A percentile compares a stretch with the other conserved stretches of the same genome.
Evolutionary conservation across 2,888 invertebrate genomes (phyloP).

Genomic region (Cinara cedri): DNA sequence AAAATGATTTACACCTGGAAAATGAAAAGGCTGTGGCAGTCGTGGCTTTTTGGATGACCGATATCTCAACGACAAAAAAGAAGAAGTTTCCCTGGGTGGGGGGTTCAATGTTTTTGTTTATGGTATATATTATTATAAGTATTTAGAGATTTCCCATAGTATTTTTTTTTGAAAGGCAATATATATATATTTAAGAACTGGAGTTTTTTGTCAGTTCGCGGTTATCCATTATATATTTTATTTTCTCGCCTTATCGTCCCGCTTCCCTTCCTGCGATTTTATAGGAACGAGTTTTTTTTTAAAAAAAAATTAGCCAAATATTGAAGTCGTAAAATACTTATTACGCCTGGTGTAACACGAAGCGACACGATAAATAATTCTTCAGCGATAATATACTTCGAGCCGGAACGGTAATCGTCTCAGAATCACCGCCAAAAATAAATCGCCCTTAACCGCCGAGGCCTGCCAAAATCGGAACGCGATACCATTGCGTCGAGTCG

Average conservation of each 20-base stretch:
- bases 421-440: slow-evolving; percentile 10
- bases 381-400: not conserved
- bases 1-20: no score
- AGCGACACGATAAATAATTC: not conserved
- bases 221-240: no score
- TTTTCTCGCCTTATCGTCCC: not conserved
- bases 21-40: no score
- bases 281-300: not conserved
- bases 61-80: no score
- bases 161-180: no score
- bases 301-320: no score
- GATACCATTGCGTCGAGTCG: not conserved
- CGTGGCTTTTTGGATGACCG: no score
- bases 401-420: not conserved
- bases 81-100: no score
- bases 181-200: not conserved
- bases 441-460: slow-evolving; percentile 1
- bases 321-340: not conserved
- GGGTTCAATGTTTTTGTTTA: no score
- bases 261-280: not conserved
- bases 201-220: not conserved
- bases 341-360: not conserved
- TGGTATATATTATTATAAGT: not conserved
- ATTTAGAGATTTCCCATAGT: not conserved
- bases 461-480: slow-evolving; percentile 21